Evolutionary conservation across 2,113 vertebrate genomes (phyloP), one percentile per base, ranked within the genome.

Genomic region (Pangasianodon hypophthalmus): DNA sequence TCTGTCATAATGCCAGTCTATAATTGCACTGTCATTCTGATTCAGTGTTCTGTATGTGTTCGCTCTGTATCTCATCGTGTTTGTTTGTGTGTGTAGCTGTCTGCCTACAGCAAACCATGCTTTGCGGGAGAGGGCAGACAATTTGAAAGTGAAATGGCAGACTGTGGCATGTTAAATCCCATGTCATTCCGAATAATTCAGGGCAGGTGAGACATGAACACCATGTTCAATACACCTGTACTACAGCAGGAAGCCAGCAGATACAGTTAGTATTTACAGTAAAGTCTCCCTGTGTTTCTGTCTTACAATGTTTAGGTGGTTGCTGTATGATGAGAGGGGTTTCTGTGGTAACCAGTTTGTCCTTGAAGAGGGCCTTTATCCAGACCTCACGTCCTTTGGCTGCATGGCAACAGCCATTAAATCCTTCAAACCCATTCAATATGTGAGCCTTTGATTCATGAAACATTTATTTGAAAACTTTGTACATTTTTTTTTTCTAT

Each of bases 131-230:
- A 95, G 92, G 95, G 94, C 90, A 13, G 94, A 92, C 96, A 97
- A 93, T 96, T 97, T 90, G 95, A 95, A 93, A 85, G 94, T 90
- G 95, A 96, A 92, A 92, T 93, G 91, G 92, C 90, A 84, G 94
- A 95, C 93, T 96, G 96, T 92, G 91, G 93, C 91, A 93, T 93
- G 90, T 95, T 96, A 86, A 92, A 67, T 41, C 96, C 96, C 73
- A 92, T 67, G 91, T 98, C 97, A 90, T 97, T 98, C 94, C 96
- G 97, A 93, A 96, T 97, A 93, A 95, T 97, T 93, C 96, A 95
- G 52, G 97, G 97, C 93, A 96, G 97, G 97, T 98, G 94, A 96
- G 96, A 56, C 14, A 46, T 29, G n/a, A 58, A 79, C 64, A 75
- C n/a, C 21, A 56, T 14, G 18, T 79, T 52, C 0, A 9, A 6